Evolutionary conservation across 2,113 vertebrate species (phyloP).

Genomic region (Nerophis lumbriciformis): DNA sequence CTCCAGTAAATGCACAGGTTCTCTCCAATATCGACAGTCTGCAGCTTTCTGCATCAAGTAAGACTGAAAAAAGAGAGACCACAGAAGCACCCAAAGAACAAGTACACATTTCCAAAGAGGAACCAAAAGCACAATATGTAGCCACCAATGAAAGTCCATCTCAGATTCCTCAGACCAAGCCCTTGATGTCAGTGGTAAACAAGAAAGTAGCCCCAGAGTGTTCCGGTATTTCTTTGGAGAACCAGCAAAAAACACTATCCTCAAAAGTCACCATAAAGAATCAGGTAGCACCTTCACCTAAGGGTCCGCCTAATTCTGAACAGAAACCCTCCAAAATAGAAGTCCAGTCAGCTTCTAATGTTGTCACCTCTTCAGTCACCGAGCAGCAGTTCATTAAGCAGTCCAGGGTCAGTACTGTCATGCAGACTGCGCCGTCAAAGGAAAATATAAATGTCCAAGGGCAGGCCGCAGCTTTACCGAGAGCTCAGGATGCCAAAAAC

Average conservation of each 20-base stretch:
- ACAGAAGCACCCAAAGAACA: slow-evolving; percentile 27
- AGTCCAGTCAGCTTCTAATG: slow-evolving; percentile 36
- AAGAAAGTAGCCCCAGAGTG: slow-evolving; percentile 54
- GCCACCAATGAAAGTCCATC: slow-evolving; percentile 42
- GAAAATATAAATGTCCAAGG: slow-evolving; percentile 54
- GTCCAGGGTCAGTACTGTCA: slow-evolving; percentile 50
- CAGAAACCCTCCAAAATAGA: slow-evolving; percentile 29
- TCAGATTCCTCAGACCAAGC: slow-evolving; percentile 59
- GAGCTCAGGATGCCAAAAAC: slow-evolving; percentile 61
- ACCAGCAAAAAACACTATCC: slow-evolving; percentile 38
- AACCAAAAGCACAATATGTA: slow-evolving; percentile 12
- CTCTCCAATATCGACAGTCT: slow-evolving; percentile 1
- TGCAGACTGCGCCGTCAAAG: slow-evolving; percentile 53
- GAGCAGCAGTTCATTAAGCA: slow-evolving; percentile 61
- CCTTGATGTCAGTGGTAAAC: slow-evolving; percentile 50
- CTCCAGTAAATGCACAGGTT: slow-evolving; percentile 21
- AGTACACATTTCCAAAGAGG: slow-evolving; percentile 24
- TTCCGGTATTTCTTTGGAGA: slow-evolving; percentile 35
- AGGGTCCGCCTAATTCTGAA: slow-evolving; percentile 26
- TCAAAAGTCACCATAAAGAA: slow-evolving; percentile 33
- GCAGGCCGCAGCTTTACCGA: slow-evolving; percentile 49
- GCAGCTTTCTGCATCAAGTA: slow-evolving; percentile 19
- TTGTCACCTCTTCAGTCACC: slow-evolving; percentile 34
- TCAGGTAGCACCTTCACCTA: slow-evolving; percentile 8
- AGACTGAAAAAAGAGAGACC: slow-evolving; percentile 28